These are phyloP conservation scores for Pithys albifrons DNA, from an alignment of 2,113 vertebrate species.

Conservation along the genomic window DNA sequence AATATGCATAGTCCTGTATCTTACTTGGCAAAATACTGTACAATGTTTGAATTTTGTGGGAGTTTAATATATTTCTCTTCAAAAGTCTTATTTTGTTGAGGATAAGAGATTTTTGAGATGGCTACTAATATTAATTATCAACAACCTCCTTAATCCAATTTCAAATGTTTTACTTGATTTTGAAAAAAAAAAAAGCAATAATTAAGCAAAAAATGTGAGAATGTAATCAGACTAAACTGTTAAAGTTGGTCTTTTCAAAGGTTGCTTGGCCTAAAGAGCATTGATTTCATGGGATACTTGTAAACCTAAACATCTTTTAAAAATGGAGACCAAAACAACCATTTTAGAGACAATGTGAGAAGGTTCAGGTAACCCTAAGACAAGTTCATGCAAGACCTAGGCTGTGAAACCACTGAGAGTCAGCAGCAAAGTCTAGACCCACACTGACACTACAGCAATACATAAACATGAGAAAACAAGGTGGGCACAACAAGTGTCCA, in stretches of 20 bases:
- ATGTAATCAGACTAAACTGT: background rate
- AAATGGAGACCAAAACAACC: background rate
- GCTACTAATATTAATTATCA: background rate
- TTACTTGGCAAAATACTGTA: background rate
- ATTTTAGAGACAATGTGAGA: background rate
- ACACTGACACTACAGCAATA: background rate
- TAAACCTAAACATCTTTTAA: background rate
- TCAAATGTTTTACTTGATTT: background rate
- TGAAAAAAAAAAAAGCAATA: background rate
- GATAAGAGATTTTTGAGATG: background rate
- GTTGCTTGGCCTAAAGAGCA: background rate
- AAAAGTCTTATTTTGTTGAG: background rate
- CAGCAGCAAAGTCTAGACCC: background rate
- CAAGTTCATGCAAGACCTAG: background rate
- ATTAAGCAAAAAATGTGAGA: background rate
- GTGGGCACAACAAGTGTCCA: background rate
- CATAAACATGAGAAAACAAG: background rate
- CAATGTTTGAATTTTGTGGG: background rate
- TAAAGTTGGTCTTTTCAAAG: background rate
- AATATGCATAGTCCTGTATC: background rate
- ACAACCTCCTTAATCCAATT: background rate
- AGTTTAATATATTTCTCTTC: background rate
- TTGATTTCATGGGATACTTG: background rate
- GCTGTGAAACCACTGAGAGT: background rate
- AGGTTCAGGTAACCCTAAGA: background rate